phyloP scores from a whole-genome alignment of 2,113 vertebrate genomes.

The Brachirus orientalis region DNA sequence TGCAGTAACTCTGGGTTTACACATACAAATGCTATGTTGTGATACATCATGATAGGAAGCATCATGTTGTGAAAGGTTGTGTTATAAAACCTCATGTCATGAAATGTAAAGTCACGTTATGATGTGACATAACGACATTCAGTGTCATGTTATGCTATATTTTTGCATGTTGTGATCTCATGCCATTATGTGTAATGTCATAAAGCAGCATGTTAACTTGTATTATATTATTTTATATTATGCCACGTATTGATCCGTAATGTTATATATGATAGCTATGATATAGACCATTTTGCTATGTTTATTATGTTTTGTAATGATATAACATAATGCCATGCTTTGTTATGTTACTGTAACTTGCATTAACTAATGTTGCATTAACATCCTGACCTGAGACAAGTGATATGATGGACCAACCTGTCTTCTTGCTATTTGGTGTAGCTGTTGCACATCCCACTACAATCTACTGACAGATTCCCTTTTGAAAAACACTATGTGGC shows the following conservation, averaged over 20 bases:
- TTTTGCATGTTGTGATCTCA: background rate
- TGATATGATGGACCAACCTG: background rate
- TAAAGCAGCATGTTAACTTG: no score
- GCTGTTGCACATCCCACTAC: slow-evolving; percentile 21
- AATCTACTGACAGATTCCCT: slow-evolving; percentile 21
- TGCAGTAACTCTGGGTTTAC: no score
- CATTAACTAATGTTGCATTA: no score
- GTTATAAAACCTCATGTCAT: background rate
- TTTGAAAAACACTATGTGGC: slow-evolving; percentile 24
- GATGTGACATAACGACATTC: no score
- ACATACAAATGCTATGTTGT: background rate
- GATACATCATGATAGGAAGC: background rate
- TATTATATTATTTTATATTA: background rate
- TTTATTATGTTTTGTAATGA: background rate
- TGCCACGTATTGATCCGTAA: background rate
- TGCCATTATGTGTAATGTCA: background rate
- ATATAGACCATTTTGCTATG: background rate
- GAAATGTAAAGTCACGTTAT: background rate
- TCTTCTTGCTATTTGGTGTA: no score
- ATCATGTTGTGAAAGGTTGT: background rate
- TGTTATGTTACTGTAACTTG: background rate
- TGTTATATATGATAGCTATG: no score
- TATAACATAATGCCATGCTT: background rate
- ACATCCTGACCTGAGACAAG: no score
- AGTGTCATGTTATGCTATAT: background rate